A percentile compares a stretch with the other conserved stretches of the same genome.
Conservation (phyloP, 2,797 vertebrate species). For the Steatocranus sp. region DNA sequence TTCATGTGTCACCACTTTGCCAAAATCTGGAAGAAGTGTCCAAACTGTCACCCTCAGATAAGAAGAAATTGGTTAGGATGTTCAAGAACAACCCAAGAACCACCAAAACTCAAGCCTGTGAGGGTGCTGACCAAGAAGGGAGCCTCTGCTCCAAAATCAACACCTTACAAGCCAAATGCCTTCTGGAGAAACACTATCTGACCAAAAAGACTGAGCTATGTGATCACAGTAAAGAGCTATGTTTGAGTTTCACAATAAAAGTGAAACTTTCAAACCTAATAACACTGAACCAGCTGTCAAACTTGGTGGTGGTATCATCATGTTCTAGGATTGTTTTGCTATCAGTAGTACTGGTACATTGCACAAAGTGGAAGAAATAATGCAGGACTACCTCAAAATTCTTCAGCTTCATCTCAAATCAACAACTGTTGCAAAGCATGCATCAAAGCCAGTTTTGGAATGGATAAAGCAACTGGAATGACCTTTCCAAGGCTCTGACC, state of each 20-base stretch:
- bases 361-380: background rate
- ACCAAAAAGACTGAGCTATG: background rate
- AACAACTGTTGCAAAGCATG: background rate
- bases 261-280: background rate
- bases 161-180: background rate
- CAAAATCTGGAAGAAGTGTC: background rate
- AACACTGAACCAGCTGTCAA: background rate
- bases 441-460: background rate
- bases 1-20: background rate
- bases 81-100: background rate
- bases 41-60: background rate
- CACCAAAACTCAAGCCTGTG: background rate
- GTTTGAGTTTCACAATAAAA: background rate
- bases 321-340: background rate
- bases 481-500: background rate
- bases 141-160: background rate
- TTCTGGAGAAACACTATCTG: background rate
- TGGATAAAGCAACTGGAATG: background rate
- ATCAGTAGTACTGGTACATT: background rate
- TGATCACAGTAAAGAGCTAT: background rate
- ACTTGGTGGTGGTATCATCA: background rate
- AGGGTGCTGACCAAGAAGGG: background rate
- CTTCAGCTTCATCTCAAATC: background rate
- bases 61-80: background rate
- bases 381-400: background rate